A percentile compares a stretch with the other conserved stretches of the same genome.
These are phyloP conservation scores for Bradypodion pumilum DNA, from an alignment of 2,797 vertebrate species.

Conservation along the genomic window DNA sequence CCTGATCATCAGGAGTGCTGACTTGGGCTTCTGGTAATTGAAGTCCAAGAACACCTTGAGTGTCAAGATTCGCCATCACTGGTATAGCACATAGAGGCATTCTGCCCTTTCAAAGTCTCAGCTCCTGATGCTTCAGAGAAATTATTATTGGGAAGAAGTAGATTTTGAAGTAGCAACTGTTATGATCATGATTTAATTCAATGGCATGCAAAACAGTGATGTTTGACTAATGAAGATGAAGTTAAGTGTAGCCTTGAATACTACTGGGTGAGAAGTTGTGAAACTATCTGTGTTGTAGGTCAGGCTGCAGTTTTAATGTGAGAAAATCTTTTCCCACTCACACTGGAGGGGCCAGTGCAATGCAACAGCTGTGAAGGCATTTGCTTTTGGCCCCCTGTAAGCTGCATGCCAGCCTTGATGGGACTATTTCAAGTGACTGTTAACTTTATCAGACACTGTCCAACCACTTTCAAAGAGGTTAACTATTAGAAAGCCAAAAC, in stretches of 20 bases:
- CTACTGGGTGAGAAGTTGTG: neutral
- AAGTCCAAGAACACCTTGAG: no score
- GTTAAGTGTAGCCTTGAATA: neutral
- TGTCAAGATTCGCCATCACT: no score
- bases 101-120: constrained; percentile 23
- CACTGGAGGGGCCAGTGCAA: neutral
- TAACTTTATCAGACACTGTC: constrained; percentile 30
- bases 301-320: neutral
- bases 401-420: neutral
- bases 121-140: neutral
- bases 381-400: neutral
- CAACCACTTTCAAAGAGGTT: constrained; percentile 50
- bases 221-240: constrained; percentile 36
- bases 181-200: constrained; percentile 29
- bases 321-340: neutral
- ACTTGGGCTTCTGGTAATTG: no score
- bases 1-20: no score
- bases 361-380: neutral
- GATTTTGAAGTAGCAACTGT: constrained; percentile 32
- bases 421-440: no score
- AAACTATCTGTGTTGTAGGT: neutral
- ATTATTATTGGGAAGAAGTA: constrained; percentile 29
- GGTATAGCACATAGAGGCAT: neutral
- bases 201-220: constrained; percentile 28
- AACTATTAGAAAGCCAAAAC: constrained; percentile 52